phyloP scores from a whole-genome alignment of 2,888 invertebrate genomes.

The Psylliodes chrysocephalus region DNA sequence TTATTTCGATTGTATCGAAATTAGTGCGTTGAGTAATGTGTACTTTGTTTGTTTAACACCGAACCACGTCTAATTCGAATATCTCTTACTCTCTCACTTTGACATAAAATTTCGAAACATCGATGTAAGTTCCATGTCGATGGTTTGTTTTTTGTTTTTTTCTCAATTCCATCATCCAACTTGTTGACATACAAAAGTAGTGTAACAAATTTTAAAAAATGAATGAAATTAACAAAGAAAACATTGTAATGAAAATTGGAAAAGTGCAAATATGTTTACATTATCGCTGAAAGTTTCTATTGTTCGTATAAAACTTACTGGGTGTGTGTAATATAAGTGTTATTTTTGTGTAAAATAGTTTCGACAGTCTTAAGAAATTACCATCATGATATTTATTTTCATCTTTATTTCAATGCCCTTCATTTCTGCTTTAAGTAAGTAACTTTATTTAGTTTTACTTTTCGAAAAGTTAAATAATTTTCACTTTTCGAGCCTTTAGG shows the following conservation, averaged over 20 bases:
- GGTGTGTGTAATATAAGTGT: conserved; percentile 14
- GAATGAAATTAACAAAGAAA: conserved; percentile 19
- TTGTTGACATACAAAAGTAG: conserved; percentile 8
- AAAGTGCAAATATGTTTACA: conserved; percentile 19
- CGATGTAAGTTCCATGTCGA: neutral
- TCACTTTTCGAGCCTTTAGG: neutral
- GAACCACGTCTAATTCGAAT: no score
- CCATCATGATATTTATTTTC: conserved; percentile 33
- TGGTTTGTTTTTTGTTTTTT: conserved; percentile 11
- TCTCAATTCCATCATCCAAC: conserved; percentile 11
- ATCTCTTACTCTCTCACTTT: neutral
- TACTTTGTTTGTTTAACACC: neutral
- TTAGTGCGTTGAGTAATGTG: no score
- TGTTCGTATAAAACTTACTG: conserved; percentile 14
- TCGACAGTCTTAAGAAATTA: conserved; percentile 11
- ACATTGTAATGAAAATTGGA: neutral
- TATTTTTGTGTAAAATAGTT: conserved; percentile 20
- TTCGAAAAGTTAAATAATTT: conserved; percentile 5
- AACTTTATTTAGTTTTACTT: conserved; percentile 4
- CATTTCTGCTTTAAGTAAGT: conserved; percentile 24
- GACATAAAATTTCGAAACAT: neutral
- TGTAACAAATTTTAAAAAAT: conserved; percentile 20
- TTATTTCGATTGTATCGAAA: no score
- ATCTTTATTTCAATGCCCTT: conserved; percentile 18
- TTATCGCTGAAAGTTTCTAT: conserved; percentile 10